Evolutionary conservation across 2,888 invertebrate genomes (phyloP).

Genomic region (Drosophila atroscutellata): DNA sequence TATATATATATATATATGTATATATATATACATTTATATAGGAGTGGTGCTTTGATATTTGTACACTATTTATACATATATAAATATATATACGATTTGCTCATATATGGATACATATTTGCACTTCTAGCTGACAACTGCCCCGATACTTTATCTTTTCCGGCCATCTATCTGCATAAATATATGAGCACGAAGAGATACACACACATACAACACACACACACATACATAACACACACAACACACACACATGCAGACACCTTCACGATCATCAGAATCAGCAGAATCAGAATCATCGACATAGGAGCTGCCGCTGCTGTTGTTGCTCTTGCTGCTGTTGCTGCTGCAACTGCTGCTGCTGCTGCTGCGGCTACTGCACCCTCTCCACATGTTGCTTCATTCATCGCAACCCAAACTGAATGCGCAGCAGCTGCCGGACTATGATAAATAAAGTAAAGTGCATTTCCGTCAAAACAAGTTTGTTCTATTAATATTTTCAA

Average conservation of each 20-base stretch:
- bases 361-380: slow-evolving; percentile 28
- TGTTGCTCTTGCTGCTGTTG: neutral
- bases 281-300: slow-evolving; percentile 58
- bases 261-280: slow-evolving; percentile 51
- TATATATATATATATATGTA: neutral
- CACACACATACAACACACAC: slow-evolving; percentile 19
- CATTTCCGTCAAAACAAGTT: slow-evolving; percentile 80
- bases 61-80: neutral
- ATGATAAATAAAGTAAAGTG: slow-evolving; percentile 81
- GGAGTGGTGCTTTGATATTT: slow-evolving; percentile 11
- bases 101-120: slow-evolving; percentile 34
- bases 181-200: slow-evolving; percentile 49
- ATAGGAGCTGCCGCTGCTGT: slow-evolving; percentile 36
- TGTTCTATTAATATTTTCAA: slow-evolving; percentile 82
- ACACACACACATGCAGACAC: slow-evolving; percentile 5
- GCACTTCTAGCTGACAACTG: slow-evolving; percentile 49
- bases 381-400: slow-evolving; percentile 81
- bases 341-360: neutral
- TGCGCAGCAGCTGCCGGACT: slow-evolving; percentile 64
- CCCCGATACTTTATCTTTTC: slow-evolving; percentile 75
- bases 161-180: slow-evolving; percentile 82
- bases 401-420: slow-evolving; percentile 72
- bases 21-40: neutral
- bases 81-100: neutral
- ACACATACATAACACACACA: slow-evolving; percentile 13